Conservation (phyloP, 1,140 invertebrate genomes). For the Zaprionus ghesquierei region DNA sequence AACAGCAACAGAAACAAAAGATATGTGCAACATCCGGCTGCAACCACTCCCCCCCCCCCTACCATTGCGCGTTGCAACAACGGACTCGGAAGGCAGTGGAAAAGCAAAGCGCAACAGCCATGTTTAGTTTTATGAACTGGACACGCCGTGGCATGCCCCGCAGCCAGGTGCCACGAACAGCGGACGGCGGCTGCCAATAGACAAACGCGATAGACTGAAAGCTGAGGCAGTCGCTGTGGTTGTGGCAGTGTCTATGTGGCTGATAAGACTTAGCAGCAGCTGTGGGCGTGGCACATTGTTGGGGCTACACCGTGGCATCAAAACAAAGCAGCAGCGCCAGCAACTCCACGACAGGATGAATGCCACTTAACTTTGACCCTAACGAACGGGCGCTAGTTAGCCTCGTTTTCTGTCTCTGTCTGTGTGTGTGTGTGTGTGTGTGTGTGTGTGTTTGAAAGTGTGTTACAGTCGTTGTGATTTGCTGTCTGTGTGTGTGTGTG, state of each 20-base stretch:
- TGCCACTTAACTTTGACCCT: constrained; percentile 73
- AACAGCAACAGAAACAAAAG: not conserved
- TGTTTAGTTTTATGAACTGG: constrained; percentile 45
- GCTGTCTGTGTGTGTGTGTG: not conserved
- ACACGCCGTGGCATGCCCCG: constrained; percentile 10
- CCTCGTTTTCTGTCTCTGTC: not conserved
- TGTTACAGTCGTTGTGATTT: too few relatives aligned
- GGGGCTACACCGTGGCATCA: constrained; percentile 43
- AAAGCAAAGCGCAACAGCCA: constrained; percentile 34
- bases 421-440: constrained; percentile 3
- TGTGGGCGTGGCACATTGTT: constrained; percentile 39
- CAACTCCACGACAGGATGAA: constrained; percentile 35
- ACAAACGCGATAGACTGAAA: not conserved
- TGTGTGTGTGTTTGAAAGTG: not conserved
- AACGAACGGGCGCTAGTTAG: constrained; percentile 68
- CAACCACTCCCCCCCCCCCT: constrained; percentile 18
- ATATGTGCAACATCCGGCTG: constrained; percentile 27
- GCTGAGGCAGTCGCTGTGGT: not conserved
- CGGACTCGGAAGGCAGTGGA: constrained; percentile 14
- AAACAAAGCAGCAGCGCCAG: constrained; percentile 50
- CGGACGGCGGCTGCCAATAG: constrained; percentile 40
- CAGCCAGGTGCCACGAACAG: constrained; percentile 14
- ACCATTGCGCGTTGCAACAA: constrained; percentile 4
- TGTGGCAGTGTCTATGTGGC: constrained; percentile 11
- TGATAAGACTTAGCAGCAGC: constrained; percentile 49